Conservation (phyloP, 2,797 vertebrate species). For the Acanthiza pusilla region DNA sequence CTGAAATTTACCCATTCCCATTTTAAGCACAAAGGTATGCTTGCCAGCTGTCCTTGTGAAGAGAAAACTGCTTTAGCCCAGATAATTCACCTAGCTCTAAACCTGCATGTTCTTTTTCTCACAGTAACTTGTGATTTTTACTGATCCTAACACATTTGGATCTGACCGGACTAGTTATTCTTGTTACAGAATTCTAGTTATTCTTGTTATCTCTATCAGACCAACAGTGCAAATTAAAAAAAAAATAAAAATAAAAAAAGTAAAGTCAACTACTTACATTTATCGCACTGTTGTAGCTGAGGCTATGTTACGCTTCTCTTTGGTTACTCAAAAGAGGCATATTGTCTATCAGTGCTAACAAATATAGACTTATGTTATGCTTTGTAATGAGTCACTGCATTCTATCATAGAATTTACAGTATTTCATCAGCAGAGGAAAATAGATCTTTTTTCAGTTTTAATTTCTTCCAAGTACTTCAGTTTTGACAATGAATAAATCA, state of each 20-base stretch:
- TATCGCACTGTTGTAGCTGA: background rate
- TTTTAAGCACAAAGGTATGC: background rate
- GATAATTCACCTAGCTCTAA: background rate
- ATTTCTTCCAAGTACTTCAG: background rate
- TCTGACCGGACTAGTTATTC: background rate
- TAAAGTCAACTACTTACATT: background rate
- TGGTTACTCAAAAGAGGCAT: background rate
- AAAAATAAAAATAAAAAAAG: background rate
- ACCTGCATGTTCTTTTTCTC: background rate
- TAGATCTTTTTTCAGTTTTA: background rate
- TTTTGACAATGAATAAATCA: background rate
- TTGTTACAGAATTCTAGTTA: background rate
- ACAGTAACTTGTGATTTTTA: background rate
- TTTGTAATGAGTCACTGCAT: background rate
- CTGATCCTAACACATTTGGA: background rate
- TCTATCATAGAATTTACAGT: background rate
- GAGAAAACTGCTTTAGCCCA: background rate
- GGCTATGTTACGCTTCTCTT: background rate
- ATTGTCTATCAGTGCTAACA: background rate
- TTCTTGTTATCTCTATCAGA: background rate
- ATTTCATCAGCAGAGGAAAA: background rate
- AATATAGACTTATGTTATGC: background rate
- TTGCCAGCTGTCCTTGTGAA: background rate
- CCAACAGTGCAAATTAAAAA: background rate
- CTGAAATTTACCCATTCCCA: background rate